Conservation (phyloP, 2,113 vertebrate genomes). For the Alligator mississippiensis region DNA sequence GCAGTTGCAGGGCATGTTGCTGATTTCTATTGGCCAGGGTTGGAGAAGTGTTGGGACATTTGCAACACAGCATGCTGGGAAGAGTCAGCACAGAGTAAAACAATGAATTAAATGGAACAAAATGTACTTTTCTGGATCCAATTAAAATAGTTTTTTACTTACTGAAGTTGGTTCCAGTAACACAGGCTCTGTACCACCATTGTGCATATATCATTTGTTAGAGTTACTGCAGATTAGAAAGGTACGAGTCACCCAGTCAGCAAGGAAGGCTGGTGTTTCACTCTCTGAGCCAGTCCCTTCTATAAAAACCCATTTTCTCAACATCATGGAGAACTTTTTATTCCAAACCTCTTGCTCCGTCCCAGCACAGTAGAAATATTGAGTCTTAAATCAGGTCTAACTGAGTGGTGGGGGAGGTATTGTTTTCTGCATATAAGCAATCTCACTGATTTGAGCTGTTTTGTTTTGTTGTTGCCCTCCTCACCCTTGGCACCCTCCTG, state of each 20-base stretch:
- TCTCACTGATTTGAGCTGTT: not conserved
- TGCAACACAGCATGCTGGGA: not conserved
- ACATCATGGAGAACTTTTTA: not conserved
- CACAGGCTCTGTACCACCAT: not conserved
- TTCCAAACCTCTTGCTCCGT: accelerated
- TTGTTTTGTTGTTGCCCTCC: not conserved
- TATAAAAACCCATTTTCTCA: accelerated
- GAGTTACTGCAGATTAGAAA: not conserved
- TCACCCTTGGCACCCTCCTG: too few relatives aligned
- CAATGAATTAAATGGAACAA: not conserved
- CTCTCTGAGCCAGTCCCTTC: accelerated
- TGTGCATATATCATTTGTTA: not conserved
- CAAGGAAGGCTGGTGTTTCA: not conserved
- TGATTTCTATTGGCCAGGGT: not conserved
- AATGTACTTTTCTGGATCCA: accelerated
- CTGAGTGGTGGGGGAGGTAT: not conserved
- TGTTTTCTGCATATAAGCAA: not conserved
- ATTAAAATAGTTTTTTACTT: not conserved
- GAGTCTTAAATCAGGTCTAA: too few relatives aligned
- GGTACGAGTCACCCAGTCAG: not conserved
- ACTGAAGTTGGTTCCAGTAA: not conserved
- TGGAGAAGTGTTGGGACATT: not conserved
- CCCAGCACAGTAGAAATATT: not conserved
- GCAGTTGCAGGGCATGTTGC: not conserved
- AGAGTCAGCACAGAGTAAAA: not conserved